Base-by-base conservation (phyloP, 2,888 invertebrate genomes). In the Chloromyia formosa region DNA sequence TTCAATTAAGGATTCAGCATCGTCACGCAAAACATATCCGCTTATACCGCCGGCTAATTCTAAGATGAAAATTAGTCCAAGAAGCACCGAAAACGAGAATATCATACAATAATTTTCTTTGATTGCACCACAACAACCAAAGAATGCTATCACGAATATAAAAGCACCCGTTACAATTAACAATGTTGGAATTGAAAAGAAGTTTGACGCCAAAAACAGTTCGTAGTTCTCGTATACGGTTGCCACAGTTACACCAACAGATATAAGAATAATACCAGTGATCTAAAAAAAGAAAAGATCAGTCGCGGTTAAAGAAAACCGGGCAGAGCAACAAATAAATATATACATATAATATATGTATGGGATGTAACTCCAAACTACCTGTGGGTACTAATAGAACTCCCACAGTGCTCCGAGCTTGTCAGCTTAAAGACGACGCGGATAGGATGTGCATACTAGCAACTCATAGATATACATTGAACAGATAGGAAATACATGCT, bases 41-140 rank as follows among this genome's bases (percentile, higher is more conserved):
- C 92, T 91, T 76, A 94, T 92, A 80, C 94, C 94, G 5, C 90
- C 94, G 0, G 92, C 89, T 78, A 94, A 84, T 86, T 94, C 93
- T 85, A 93, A 86, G 73, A 94, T 86, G 81, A 94, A 93, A 79
- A 94, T 90, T 58, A 93, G 78, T 22, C 89, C 85, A 87, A 94
- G 87, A 73, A 93, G 84, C 0, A 87, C 87, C 9, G 89, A 88
- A 82, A 93, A 94, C 82, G 90, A 91, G 82, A 94, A 87, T 54
- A 92, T 91, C 88, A 95, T 90, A 81, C 92, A 90, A 82, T 94
- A 92, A 84, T 92, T 94, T 83, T 95, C 94, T 81, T 90, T 91
- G 79, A 92, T 89, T 0, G 96, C 95, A 58, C 96, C 96, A 86
- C 94, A 95, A 86, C 95, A 96, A 75, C 95, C 96, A 80, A 94